Evolutionary conservation across 2,888 invertebrate species (phyloP), one percentile per base, ranked within the genome.

Genomic region (Hoplodrina ambigua): DNA sequence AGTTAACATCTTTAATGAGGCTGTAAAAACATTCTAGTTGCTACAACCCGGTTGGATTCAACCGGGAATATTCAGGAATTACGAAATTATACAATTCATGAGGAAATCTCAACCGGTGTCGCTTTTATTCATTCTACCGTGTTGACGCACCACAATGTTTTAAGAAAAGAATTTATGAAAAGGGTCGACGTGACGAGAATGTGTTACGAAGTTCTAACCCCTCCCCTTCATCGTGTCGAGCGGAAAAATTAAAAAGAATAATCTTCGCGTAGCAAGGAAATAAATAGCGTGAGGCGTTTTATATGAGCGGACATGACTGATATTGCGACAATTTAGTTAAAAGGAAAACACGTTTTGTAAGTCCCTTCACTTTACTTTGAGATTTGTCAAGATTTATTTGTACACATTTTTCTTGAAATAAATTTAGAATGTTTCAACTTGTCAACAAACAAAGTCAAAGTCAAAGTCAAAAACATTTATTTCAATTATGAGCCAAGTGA

Each of bases 141-240:
- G 89, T 89, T 89, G 89, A 89, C 87, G 86, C 82, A 87, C 85
- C 85, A 85, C 88, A 89, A 87, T 90, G 87, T 89, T 91, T 90
- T 87, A 89, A 89, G 88, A 88, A 89, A 87, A 78, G 80, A 89
- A 92, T 91, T 92, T 92, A 92, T 91, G 90, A 90, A 92, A 92
- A 90, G 87, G 86, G 82, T 85, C 84, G 80, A 90, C 92, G 91
- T 90, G 92, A 89, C 86, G 75, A 70, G 91, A 93, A 92, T 93
- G 84, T 88, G 83, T 87, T 85, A 86, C 82, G 82, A 86, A 86
- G 17, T 6, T 46, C 17, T 17, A 6, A 13, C 13, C 44, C 44
- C 44, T 62, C 73, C 68, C 72, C 75, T 79, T 81, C 77, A 69
- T 71, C 62, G 67, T 30, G 57, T 52, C 60, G 70, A 69, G 67